These are phyloP conservation scores for Neocloeon triangulifer DNA, from an alignment of 1,140 invertebrate genomes.

Conservation along the genomic window DNA sequence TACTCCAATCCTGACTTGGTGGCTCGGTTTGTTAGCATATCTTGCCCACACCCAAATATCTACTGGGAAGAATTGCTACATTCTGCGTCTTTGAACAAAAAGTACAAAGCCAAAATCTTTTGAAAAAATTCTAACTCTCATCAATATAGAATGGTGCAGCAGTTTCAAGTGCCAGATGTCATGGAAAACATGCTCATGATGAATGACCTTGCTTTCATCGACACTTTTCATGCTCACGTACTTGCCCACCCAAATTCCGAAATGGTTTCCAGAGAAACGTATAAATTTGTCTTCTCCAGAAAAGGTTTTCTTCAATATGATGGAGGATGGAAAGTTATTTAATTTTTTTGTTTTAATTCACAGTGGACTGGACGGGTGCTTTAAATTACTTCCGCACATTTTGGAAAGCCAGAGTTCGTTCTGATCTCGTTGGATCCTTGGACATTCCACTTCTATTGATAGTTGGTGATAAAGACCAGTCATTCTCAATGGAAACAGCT, in stretches of 20 bases:
- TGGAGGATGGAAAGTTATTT: too few species aligned
- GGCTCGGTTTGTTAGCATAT: slow-evolving; percentile 44
- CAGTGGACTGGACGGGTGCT: slow-evolving; percentile 52
- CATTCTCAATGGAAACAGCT: slow-evolving; percentile 31
- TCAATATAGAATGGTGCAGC: slow-evolving; percentile 40
- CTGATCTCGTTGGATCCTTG: slow-evolving; percentile 15
- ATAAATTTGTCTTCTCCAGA: slow-evolving; percentile 50
- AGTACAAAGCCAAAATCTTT: slow-evolving; percentile 15
- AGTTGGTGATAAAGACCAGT: slow-evolving; percentile 35
- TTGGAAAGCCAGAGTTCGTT: slow-evolving; percentile 18
- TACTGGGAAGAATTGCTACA: slow-evolving; percentile 34
- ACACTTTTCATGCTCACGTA: slow-evolving; percentile 28
- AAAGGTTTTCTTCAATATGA: too few species aligned
- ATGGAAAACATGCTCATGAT: slow-evolving; percentile 38
- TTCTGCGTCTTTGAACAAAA: slow-evolving; percentile 26
- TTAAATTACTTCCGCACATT: slow-evolving; percentile 51
- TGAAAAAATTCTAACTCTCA: neutral
- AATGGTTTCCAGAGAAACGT: slow-evolving; percentile 41
- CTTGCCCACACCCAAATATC: slow-evolving; percentile 49
- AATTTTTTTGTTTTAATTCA: slow-evolving; percentile 10
- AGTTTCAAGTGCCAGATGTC: slow-evolving; percentile 44
- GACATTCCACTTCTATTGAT: slow-evolving; percentile 37
- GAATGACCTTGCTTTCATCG: slow-evolving; percentile 37
- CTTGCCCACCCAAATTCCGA: slow-evolving; percentile 17
- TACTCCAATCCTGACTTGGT: slow-evolving; percentile 39